These are phyloP conservation scores for Cephus pulcher DNA, from an alignment of 2,888 invertebrate genomes.

Conservation along the genomic window DNA sequence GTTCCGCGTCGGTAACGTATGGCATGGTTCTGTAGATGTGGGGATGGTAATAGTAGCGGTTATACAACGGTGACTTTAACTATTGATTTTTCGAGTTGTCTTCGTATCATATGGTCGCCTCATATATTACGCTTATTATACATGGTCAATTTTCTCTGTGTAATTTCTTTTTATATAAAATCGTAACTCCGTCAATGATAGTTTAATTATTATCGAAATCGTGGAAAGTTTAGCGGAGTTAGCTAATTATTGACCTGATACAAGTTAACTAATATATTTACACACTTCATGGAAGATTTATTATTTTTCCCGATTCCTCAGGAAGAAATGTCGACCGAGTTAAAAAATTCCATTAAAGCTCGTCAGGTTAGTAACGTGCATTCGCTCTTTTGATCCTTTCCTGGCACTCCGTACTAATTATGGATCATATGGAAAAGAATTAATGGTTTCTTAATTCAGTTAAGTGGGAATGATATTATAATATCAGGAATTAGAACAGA, in stretches of 20 bases:
- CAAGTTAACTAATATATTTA: constrained; percentile 16
- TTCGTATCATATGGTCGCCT: neutral
- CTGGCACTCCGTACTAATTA: constrained; percentile 21
- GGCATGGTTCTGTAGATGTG: neutral
- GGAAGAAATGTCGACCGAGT: constrained; percentile 58
- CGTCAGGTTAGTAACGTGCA: constrained; percentile 60
- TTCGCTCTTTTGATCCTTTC: constrained; percentile 38
- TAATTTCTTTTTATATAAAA: neutral
- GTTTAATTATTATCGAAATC: neutral
- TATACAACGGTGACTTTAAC: neutral
- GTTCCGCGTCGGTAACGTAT: neutral
- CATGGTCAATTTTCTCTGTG: neutral
- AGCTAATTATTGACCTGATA: neutral
- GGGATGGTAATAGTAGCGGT: neutral
- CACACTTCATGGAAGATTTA: constrained; percentile 58
- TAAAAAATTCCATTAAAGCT: constrained; percentile 56
- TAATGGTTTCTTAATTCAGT: neutral
- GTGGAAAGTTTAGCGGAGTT: neutral
- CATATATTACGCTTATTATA: neutral
- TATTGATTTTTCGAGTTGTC: neutral
- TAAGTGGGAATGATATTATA: neutral
- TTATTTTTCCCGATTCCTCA: constrained; percentile 55
- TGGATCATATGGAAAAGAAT: constrained; percentile 9
- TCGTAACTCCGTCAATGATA: neutral
- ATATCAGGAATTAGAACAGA: neutral